Evolutionary conservation across 1,140 invertebrate species (phyloP).

Genomic region (Heliconius hermathena): DNA sequence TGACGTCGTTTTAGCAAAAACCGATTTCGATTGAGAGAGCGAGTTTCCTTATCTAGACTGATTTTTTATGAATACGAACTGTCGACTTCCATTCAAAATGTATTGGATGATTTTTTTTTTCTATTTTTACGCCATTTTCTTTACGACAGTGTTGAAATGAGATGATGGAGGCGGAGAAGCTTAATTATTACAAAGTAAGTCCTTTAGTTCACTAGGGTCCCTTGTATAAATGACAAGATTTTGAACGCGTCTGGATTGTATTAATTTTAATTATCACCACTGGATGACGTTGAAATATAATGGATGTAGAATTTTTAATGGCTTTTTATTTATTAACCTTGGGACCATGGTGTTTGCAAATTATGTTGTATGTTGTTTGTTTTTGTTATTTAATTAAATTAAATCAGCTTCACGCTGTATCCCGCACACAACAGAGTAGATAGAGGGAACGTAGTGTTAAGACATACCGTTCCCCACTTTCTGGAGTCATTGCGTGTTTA

Average conservation of each 20-base stretch:
- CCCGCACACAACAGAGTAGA: no score
- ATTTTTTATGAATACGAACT: slow-evolving; percentile 60
- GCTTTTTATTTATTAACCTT: slow-evolving; percentile 57
- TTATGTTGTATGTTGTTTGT: background rate
- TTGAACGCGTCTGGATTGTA: slow-evolving; percentile 64
- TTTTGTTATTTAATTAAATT: no score
- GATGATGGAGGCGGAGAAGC: slow-evolving; percentile 41
- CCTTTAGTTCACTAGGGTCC: slow-evolving; percentile 43
- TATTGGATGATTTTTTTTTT: slow-evolving; percentile 30
- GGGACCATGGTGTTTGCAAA: no score
- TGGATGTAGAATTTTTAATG: slow-evolving; percentile 77
- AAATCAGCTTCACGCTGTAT: no score
- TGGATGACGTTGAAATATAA: slow-evolving; percentile 78
- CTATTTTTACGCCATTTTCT: slow-evolving; percentile 34
- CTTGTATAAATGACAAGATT: slow-evolving; percentile 54
- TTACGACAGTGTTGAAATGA: slow-evolving; percentile 41
- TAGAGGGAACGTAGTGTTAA: no score
- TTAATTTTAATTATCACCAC: slow-evolving; percentile 75
- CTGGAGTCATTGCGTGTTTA: no score
- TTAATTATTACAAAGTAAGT: slow-evolving; percentile 46
- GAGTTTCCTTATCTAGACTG: slow-evolving; percentile 69
- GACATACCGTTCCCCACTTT: no score
- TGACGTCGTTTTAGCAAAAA: slow-evolving; percentile 44
- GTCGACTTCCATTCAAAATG: slow-evolving; percentile 37
- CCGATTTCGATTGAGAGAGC: slow-evolving; percentile 54